Percentiles rank a stretch among this genome's conserved stretches.
Conservation (phyloP, 2,113 vertebrate genomes). For the Raja brachyura region DNA sequence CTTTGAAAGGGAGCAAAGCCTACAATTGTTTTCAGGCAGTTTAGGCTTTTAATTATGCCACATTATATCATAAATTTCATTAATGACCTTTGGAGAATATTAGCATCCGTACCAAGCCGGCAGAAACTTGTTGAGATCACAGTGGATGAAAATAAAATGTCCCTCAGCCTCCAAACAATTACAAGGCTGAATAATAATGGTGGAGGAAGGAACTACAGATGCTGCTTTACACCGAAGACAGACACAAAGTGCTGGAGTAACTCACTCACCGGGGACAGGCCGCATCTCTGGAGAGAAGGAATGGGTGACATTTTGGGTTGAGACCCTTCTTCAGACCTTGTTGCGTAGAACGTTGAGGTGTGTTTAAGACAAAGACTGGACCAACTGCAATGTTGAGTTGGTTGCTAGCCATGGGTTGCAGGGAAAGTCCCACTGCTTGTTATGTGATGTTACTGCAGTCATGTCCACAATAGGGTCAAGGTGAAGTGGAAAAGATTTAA, state of each 20-base stretch:
- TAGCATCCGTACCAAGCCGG: background rate
- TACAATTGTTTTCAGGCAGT: background rate
- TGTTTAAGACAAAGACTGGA: background rate
- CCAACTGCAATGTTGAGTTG: background rate
- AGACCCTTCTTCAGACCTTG: no score
- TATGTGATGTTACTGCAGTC: background rate
- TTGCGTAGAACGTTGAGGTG: background rate
- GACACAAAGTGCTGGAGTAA: no score
- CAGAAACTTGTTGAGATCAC: background rate
- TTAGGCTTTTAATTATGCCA: background rate
- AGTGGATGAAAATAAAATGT: background rate
- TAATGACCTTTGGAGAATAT: slow-evolving; percentile 9
- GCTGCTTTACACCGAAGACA: no score
- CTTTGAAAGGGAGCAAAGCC: background rate
- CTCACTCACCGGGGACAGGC: no score
- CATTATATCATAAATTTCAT: background rate
- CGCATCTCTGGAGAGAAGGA: no score
- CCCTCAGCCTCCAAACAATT: background rate
- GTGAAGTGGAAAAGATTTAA: no score
- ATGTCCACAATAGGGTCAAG: no score
- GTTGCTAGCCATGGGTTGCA: background rate
- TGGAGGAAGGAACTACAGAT: no score
- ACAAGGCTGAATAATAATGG: background rate
- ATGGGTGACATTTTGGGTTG: no score
- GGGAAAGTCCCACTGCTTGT: background rate